Evolutionary conservation across 1,140 invertebrate genomes (phyloP), one percentile per base, ranked within the genome.

Genomic region (Drosophila seguyi): DNA sequence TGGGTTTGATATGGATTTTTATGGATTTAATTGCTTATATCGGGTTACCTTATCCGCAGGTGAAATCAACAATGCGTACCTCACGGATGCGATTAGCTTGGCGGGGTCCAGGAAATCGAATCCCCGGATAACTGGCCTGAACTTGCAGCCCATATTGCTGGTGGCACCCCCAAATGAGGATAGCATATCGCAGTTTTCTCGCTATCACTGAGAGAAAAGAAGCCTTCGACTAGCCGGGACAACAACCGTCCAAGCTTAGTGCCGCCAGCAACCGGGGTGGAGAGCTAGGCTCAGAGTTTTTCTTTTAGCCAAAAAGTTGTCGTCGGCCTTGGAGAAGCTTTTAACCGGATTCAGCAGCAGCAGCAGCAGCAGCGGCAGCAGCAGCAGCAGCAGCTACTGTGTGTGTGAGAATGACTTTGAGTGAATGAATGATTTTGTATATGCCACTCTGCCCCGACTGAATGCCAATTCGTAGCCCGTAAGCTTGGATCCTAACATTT

Each of bases 21-120:
- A 11, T 11, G n/a, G 31, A 25, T 44, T 36, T 16, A 16, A 27
- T 44, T 29, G 34, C n/a, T 18, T 16, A 42, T 18, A 18, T 13
- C 18, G 2, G 2, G 11, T 52, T 27, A 22, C 39, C 0, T 42
- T 57, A 52, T 16, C 11, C 61, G 4, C 92, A 98, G 97, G 97
- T 71, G 97, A 98, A 94, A 96, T 98, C 56, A 98, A 98, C 93
- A 95, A 96, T 73, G 96, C 95, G 4, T 98, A 96, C 91, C 95
- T 98, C 52, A 95, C 94, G 3, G 97, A 98, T 92, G 95, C 95
- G 5, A 95, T 96, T 61, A 97, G 96, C 45, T 94, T 97, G 20
- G 95, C 96, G 7, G 97, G 97, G 0, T 97, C 97, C 1, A 93
- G 97, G 56, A 98, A 98, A 92, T 97, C 97, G 0, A 90, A 90